A percentile compares a stretch with the other conserved stretches of the same genome.
Evolutionary conservation across 2,797 vertebrate genomes (phyloP).

Genomic region (Sebastes oblongus): DNA sequence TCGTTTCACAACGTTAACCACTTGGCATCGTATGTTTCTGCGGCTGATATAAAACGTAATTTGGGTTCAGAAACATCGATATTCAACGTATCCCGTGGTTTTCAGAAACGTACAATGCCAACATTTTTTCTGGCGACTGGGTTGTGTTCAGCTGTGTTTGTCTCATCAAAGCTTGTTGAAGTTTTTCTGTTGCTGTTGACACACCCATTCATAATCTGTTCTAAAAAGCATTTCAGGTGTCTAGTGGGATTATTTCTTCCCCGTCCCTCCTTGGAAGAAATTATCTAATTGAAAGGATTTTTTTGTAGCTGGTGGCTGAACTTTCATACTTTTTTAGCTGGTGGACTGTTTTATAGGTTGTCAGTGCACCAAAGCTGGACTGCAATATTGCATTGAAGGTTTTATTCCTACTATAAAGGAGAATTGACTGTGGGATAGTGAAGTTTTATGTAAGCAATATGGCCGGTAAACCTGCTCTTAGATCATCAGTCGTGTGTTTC

Average conservation of each 20-base stretch:
- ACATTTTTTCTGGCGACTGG: neutral
- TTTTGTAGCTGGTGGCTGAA: neutral
- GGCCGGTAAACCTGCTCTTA: neutral
- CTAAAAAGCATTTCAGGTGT: neutral
- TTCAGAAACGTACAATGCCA: no score
- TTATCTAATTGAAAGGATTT: neutral
- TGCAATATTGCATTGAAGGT: neutral
- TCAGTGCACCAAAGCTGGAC: neutral
- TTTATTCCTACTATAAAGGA: neutral
- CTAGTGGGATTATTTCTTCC: neutral
- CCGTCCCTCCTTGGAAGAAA: neutral
- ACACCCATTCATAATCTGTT: neutral
- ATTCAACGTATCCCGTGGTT: no score
- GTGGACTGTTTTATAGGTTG: neutral
- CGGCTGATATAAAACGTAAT: no score
- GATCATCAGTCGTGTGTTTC: neutral
- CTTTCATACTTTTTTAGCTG: neutral
- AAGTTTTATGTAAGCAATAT: neutral
- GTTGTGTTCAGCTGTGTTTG: neutral
- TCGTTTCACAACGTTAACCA: no score
- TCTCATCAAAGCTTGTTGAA: neutral
- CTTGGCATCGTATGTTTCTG: accelerated
- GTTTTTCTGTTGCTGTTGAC: neutral
- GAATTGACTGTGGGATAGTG: neutral
- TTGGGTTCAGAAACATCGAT: no score